A percentile compares a stretch with the other conserved stretches of the same genome.
Evolutionary conservation across 2,888 invertebrate genomes (phyloP).

Genomic region (Aphidoletes aphidimyza): DNA sequence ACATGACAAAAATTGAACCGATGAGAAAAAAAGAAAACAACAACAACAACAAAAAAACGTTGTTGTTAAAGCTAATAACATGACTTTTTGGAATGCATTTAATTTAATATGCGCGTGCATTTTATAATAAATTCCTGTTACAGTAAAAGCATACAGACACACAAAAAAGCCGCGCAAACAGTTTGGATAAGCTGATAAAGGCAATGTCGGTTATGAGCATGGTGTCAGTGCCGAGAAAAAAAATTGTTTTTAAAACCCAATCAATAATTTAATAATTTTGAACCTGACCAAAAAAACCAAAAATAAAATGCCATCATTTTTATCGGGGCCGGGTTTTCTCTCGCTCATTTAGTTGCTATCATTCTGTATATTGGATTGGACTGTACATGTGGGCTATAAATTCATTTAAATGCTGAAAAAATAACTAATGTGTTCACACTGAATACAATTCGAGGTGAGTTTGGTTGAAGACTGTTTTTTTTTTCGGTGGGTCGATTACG

Average conservation of each 20-base stretch:
- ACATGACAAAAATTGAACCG: constrained; percentile 15
- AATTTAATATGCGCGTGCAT: constrained; percentile 13
- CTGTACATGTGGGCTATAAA: not conserved
- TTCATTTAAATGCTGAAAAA: constrained; percentile 36
- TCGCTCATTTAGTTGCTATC: not conserved
- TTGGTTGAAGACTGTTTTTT: not conserved
- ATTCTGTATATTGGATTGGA: not conserved
- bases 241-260: constrained; percentile 23
- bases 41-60: too few relatives aligned
- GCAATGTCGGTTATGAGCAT: not conserved
- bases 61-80: constrained; percentile 21
- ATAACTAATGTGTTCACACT: not conserved
- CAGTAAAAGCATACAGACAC: not conserved
- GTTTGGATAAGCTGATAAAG: not conserved
- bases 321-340: too few relatives aligned
- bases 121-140: constrained; percentile 37
- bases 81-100: constrained; percentile 43
- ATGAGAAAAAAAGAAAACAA: too few relatives aligned
- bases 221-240: not conserved
- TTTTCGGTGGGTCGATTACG: not conserved
- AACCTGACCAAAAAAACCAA: not conserved
- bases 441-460: too few relatives aligned
- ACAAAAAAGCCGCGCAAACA: not conserved
- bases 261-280: constrained; percentile 16
- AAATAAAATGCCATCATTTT: not conserved